These are phyloP conservation scores for Porites cylindrica DNA, from an alignment of 92 coral and sea anemone species.

Conservation along the genomic window DNA sequence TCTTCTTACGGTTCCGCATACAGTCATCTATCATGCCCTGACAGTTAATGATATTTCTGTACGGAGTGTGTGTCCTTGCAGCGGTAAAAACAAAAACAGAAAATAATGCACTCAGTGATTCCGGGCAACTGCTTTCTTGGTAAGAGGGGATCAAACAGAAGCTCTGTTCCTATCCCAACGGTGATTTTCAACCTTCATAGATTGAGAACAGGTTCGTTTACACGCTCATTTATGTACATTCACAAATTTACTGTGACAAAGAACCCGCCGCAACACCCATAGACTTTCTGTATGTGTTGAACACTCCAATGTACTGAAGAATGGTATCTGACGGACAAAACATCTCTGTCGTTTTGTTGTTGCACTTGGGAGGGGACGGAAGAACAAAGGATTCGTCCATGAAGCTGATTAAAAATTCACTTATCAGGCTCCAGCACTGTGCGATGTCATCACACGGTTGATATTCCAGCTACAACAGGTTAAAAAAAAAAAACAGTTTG, in stretches of 20 bases:
- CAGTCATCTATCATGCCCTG: no score
- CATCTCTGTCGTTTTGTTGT: constrained; percentile 74
- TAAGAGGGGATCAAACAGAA: no score
- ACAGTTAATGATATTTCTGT: no score
- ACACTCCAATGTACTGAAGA: constrained; percentile 87
- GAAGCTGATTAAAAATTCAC: constrained; percentile 86
- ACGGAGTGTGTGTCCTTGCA: no score
- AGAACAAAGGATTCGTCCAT: constrained; percentile 74
- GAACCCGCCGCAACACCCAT: constrained; percentile 13
- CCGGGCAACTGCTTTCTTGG: no score
- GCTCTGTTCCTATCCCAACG: no score
- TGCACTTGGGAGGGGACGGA: constrained; percentile 82
- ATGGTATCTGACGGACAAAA: constrained; percentile 88
- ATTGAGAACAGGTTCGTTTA: no score
- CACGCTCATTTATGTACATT: no score
- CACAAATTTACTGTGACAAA: constrained; percentile 2
- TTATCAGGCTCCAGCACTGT: constrained; percentile 91
- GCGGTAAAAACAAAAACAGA: no score
- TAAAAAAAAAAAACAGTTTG: constrained; percentile 10
- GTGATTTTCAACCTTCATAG: no score
- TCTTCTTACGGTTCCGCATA: no score
- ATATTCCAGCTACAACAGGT: constrained; percentile 83
- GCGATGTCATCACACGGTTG: constrained; percentile 90
- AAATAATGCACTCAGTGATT: no score
- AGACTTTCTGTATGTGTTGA: constrained; percentile 77